These are phyloP conservation scores for Metridium senile DNA, from an alignment of 92 coral and sea anemone species.

Conservation along the genomic window DNA sequence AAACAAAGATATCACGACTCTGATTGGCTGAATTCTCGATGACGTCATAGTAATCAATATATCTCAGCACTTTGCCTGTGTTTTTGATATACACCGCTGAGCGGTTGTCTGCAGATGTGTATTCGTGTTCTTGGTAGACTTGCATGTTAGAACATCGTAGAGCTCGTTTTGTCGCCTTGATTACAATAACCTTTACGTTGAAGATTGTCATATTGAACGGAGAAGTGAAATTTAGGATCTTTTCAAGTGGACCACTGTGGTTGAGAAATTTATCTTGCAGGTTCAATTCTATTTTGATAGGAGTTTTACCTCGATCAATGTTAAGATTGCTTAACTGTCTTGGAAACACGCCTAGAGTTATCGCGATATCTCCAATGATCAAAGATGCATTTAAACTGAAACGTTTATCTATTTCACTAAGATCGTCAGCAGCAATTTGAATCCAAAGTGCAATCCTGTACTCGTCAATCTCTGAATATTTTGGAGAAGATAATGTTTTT, in stretches of 20 bases:
- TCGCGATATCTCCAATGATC: background rate
- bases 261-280: background rate
- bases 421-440: background rate
- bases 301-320: background rate
- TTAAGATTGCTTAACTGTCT: background rate
- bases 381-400: background rate
- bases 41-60: background rate
- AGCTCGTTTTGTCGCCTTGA: slow-evolving; percentile 29
- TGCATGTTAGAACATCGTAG: slow-evolving; percentile 28
- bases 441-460: slow-evolving; percentile 48
- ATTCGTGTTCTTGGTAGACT: slow-evolving; percentile 9
- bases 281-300: background rate
- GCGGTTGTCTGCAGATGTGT: slow-evolving; percentile 6
- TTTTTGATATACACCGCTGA: slow-evolving; percentile 31
- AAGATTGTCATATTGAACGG: slow-evolving; percentile 21
- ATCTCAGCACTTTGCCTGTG: slow-evolving; percentile 26
- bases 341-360: background rate
- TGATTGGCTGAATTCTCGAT: slow-evolving; percentile 2
- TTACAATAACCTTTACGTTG: slow-evolving; percentile 7
- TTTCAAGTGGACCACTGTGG: background rate
- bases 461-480: slow-evolving; percentile 15
- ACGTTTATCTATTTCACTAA: background rate
- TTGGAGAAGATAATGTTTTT: slow-evolving; percentile 14
- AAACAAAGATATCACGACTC: slow-evolving; percentile 28
- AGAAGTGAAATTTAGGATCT: slow-evolving; percentile 1